Conservation (phyloP, 2,888 invertebrate species). For the Pseudeuparius sepicola region DNA sequence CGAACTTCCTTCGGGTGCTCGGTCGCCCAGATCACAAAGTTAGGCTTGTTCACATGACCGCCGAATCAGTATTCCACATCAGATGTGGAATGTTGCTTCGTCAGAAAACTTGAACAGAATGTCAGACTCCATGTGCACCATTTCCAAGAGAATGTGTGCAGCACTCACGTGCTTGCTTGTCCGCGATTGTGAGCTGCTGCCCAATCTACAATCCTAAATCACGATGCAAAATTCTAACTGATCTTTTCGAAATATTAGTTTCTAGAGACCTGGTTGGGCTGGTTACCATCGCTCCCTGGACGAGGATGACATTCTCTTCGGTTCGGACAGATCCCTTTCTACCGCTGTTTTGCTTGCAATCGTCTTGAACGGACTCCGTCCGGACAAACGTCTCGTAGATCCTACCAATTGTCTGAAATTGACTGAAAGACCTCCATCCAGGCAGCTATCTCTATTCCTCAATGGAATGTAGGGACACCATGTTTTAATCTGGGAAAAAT, state of each 20-base stretch:
- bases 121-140: slow-evolving; percentile 3
- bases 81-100: slow-evolving; percentile 2
- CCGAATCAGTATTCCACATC: no score
- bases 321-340: slow-evolving; percentile 3
- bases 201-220: not conserved
- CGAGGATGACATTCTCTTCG: slow-evolving; percentile 3
- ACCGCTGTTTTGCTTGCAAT: slow-evolving; percentile 1
- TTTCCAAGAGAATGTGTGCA: slow-evolving; percentile 1
- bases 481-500: slow-evolving; percentile 1
- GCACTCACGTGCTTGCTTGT: slow-evolving; percentile 1
- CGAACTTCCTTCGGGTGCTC: slow-evolving; percentile 3
- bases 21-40: not conserved
- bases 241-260: not conserved
- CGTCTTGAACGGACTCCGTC: slow-evolving; percentile 2
- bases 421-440: slow-evolving; percentile 3
- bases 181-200: slow-evolving; percentile 2
- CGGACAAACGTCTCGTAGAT: slow-evolving; percentile 1
- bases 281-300: slow-evolving; percentile 3
- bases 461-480: slow-evolving; percentile 1
- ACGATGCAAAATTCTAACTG: slow-evolving; percentile 1
- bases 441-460: slow-evolving; percentile 3
- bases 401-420: slow-evolving; percentile 2
- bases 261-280: slow-evolving; percentile 1
- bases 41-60: slow-evolving; percentile 1
- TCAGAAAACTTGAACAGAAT: slow-evolving; percentile 1